Evolutionary conservation across 2,888 invertebrate species (phyloP), one percentile per base, ranked within the genome.

Genomic region (Ichneumoninae sp.): DNA sequence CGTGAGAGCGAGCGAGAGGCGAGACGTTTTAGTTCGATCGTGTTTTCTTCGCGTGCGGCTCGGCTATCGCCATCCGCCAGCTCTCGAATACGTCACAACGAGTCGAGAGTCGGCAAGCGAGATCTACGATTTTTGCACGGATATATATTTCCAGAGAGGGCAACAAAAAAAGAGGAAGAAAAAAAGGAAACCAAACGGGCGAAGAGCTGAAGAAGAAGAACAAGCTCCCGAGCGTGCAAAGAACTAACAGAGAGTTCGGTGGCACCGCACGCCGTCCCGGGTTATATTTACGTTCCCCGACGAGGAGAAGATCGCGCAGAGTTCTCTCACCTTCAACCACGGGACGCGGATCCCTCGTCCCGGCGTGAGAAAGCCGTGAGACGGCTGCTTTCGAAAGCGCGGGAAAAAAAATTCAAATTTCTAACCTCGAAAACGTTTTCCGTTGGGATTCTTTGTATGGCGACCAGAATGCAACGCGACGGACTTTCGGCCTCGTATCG

Each of bases 21-120:
- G 81, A 80, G 54, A 76, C 47, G 65, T 83, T 85, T 82, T 72
- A 82, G 83, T 88, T 88, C 84, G 86, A 86, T 87, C 75, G 78
- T 22, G n/a, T 50, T 70, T 66, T 71, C 26, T 19, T 79, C 54
- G 79, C 78, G 70, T 71, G 68, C 54, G 26, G 19, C 26, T 26
- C 26, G 6, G 26, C 57, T 22, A 16, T 69, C 16, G 26, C 47
- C 47, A 40, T 60, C 8, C 16, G 19, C 50, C 30, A 13, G 8
- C 36, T 33, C 47, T 66, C 13, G 54, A 68, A 50, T 50, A 79
- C 72, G 81, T 65, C 69, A 72, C 83, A 68, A 82, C 71, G 40
- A 22, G 60, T 62, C 62, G 62, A 33, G 62, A 62, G 22, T 57
- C 57, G 72, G 54, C 16, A 76, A 74, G 72, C 50, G 57, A 33